Base-by-base conservation (phyloP, 1,140 invertebrate species). In the Scaptomyza montana region DNA sequence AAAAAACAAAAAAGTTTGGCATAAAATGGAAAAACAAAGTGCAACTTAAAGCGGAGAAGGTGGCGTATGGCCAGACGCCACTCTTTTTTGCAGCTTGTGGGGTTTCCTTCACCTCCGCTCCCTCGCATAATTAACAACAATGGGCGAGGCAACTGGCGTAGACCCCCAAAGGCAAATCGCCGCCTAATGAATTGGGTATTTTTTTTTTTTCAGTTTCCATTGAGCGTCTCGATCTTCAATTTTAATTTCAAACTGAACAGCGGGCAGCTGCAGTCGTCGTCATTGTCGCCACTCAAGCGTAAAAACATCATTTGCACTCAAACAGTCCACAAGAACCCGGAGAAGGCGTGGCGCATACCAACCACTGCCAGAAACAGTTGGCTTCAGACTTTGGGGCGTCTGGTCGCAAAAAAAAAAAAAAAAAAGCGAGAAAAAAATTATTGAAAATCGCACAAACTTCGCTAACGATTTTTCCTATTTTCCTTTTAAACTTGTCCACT, bases 241-340 rank as follows among this genome's bases (percentile, higher is more conserved):
- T 56, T 16, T 46, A 16, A 47, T 19, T 59, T 59, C n/a, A 12
- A 43, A n/a, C 39, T n/a, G 39, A 43, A 43, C 39, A 33, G 39
- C 39, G 36, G 10, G 12, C 36, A 12, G 55, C 39, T n/a, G 39
- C 36, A 56, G 36, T 43, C 43, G 8, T 25, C 30, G 30, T 33
- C 30, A 25, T 39, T 21, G 54, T 33, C 19, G 21, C 66, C 72
- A 79, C 21, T 85, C 43, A 46, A 59, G 64, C 80, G 63, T 67
- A 77, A 85, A 78, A 79, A 84, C 66, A 84, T 54, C 72, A 64
- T 79, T 76, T 71, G 49, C 66, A 84, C 70, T 54, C 33, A 36
- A 9, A 73, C 47, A 28, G 30, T 33, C 30, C 30, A 33, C 7
- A 33, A 33, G 49, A 49, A 49, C 28, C 16, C 13, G 46, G 25